phyloP scores from a whole-genome alignment of 2,113 vertebrate genomes.

The Copsychus sechellarum region DNA sequence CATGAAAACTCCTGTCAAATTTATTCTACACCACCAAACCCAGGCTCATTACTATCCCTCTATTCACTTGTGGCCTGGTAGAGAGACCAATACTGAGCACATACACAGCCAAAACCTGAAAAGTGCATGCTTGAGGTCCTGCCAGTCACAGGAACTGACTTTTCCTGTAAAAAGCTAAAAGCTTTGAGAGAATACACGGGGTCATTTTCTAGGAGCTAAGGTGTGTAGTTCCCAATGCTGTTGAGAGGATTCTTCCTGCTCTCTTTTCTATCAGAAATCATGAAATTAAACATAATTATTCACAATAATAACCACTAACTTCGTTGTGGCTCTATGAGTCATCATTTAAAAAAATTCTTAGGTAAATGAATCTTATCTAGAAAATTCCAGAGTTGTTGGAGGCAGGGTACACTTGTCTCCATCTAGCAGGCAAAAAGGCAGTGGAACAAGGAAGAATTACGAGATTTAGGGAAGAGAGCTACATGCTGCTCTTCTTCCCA shows the following conservation, averaged over 20 bases:
- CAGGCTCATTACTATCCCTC: neutral
- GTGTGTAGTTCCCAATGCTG: neutral
- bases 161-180: neutral
- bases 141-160: neutral
- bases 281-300: neutral
- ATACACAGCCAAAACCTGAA: neutral
- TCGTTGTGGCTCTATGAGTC: neutral
- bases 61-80: neutral
- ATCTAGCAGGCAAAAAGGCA: neutral
- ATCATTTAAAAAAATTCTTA: neutral
- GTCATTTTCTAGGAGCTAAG: neutral
- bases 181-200: neutral
- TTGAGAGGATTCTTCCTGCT: neutral
- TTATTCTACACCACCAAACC: neutral
- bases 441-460: accelerated
- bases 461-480: neutral
- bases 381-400: neutral
- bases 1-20: neutral
- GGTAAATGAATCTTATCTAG: neutral
- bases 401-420: neutral
- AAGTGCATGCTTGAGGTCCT: neutral
- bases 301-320: neutral
- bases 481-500: neutral
- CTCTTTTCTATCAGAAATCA: neutral
- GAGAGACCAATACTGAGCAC: neutral